Evolutionary conservation across 2,888 invertebrate genomes (phyloP), one percentile per base, ranked within the genome.

Genomic region (Oscheius sp.): DNA sequence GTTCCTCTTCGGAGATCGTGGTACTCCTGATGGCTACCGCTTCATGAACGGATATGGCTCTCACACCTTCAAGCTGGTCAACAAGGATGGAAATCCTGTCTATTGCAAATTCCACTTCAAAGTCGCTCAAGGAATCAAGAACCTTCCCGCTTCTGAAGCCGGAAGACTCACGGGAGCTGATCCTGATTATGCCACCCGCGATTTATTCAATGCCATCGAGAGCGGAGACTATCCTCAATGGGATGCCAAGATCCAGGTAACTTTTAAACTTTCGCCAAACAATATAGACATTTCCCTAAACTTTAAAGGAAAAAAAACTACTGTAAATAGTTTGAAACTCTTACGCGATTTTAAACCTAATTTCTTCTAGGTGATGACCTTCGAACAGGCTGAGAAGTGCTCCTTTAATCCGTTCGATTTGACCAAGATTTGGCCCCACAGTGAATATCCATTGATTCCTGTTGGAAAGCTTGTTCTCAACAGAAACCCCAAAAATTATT

Each of bases 341-440:
- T n/a, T n/a, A n/a, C n/a, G n/a, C n/a, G n/a, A n/a, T n/a, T n/a
- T n/a, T n/a, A n/a, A n/a, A n/a, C n/a, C n/a, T n/a, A n/a, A n/a
- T n/a, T n/a, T n/a, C n/a, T n/a, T n/a, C n/a, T 23, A 48, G 48
- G 23, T 48, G 20, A 88, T 90, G 87, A 87, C 87, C 0, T 81
- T 84, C 61, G 82, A 87, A 20, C 86, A 89, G 69, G 86, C 89
- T 10, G 87, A 87, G 72, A 84, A 83, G 4, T 84, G 83, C 42
- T 83, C 85, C 46, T 89, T 85, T 78, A 88, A 90, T 80, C 88
- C 89, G 0, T 89, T 90, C 70, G 90, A 90, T 73, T 82, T 89
- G 3, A 89, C 89, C 6, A 88, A 88, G 80, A 77, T 85, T 20
- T 86, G 86, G 86, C 84, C 87, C 20, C 86, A 87, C 63, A 63